Percentiles rank a stretch among this genome's conserved stretches.
phyloP scores from a whole-genome alignment of 2,888 invertebrate genomes.

The Tetropium fuscum region DNA sequence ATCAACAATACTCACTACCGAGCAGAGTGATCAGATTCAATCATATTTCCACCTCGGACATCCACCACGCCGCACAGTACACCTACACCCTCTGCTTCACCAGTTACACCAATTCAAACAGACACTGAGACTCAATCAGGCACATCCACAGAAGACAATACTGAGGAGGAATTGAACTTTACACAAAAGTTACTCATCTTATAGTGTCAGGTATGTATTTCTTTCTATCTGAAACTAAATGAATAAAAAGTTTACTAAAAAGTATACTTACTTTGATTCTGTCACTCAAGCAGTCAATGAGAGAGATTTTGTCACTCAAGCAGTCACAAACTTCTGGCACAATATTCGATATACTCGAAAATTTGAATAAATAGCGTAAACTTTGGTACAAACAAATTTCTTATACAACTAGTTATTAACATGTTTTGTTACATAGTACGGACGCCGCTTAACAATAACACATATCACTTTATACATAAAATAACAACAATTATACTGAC shows the following conservation, averaged over 20 bases:
- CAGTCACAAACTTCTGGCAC: constrained; percentile 18
- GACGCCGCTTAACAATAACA: neutral
- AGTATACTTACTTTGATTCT: constrained; percentile 9
- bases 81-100: neutral
- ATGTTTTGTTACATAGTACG: constrained; percentile 18
- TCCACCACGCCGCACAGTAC: neutral
- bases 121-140: neutral
- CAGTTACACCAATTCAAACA: neutral
- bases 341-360: constrained; percentile 7
- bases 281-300: constrained; percentile 7
- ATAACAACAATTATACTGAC: too few species aligned
- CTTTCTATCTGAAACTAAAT: neutral
- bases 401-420: too few species aligned
- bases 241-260: too few species aligned
- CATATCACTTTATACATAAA: too few species aligned
- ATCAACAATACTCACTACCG: neutral
- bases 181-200: neutral
- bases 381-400: neutral
- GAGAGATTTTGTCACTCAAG: too few species aligned
- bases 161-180: too few species aligned
- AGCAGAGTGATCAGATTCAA: neutral
- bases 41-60: neutral
- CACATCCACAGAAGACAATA: neutral
- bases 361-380: constrained; percentile 14
- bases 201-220: neutral